Evolutionary conservation across 2,113 vertebrate genomes (phyloP).

Genomic region (Serilophus lunatus): DNA sequence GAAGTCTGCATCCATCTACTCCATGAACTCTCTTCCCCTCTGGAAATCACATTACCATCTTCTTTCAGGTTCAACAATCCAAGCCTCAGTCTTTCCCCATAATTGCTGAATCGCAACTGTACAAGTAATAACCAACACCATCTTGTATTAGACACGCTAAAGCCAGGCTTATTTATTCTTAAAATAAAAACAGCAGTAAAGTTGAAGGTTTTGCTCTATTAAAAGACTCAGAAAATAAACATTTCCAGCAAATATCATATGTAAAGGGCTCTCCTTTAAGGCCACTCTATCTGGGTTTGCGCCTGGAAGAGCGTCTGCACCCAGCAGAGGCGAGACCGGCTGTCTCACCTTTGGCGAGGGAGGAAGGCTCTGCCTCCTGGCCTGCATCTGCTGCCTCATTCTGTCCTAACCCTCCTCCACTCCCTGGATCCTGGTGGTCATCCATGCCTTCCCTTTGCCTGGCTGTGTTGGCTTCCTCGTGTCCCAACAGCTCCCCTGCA

Average conservation of each 20-base stretch:
- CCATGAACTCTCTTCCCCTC: neutral
- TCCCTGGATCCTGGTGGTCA: neutral
- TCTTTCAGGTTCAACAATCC: neutral
- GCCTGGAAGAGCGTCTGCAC: constrained; percentile 63
- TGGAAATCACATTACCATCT: neutral
- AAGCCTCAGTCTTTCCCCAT: neutral
- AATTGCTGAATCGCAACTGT: neutral
- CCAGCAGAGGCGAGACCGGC: neutral
- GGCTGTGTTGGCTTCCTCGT: neutral
- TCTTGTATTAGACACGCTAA: constrained; percentile 51
- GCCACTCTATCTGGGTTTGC: constrained; percentile 63
- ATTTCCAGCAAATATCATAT: constrained; percentile 27
- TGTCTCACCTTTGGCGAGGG: constrained; percentile 21
- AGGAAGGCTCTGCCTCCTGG: constrained; percentile 16
- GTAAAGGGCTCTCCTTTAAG: constrained; percentile 23
- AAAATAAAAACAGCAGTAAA: constrained; percentile 66
- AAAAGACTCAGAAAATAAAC: constrained; percentile 62
- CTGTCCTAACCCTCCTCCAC: neutral
- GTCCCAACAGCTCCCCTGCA: neutral
- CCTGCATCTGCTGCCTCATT: neutral
- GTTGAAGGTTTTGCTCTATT: constrained; percentile 50
- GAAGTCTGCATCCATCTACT: neutral
- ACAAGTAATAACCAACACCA: constrained; percentile 18
- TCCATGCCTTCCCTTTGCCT: neutral
- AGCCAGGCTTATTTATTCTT: constrained; percentile 66